A percentile compares a stretch with the other conserved stretches of the same genome.
Conservation (phyloP, 2,797 vertebrate species). For the Betta splendens region DNA sequence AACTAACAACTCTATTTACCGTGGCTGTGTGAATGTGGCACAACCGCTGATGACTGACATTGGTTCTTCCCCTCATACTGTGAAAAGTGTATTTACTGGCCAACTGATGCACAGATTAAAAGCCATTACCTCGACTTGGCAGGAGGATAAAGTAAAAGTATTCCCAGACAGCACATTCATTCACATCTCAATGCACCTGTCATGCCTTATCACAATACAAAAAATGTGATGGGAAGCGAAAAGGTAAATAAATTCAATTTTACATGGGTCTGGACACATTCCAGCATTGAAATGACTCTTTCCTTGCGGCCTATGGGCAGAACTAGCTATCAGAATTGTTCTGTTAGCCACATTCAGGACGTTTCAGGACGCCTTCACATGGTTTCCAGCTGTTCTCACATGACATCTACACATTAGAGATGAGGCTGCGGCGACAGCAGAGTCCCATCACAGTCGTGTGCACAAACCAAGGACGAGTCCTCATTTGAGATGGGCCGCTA, state of each 20-base stretch:
- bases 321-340: not conserved
- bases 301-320: not conserved
- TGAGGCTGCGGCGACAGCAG: constrained; percentile 52
- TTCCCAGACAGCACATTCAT: constrained; percentile 41
- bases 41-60: constrained; percentile 25
- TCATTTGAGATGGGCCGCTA: constrained; percentile 54
- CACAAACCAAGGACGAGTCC: constrained; percentile 53
- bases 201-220: constrained; percentile 13
- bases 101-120: constrained; percentile 70
- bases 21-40: constrained; percentile 16
- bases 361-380: not conserved
- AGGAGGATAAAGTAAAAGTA: constrained; percentile 52
- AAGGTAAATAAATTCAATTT: constrained; percentile 33
- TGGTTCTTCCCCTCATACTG: constrained; percentile 37
- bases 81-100: constrained; percentile 56
- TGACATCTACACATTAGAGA: constrained; percentile 60
- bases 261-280: constrained; percentile 5
- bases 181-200: constrained; percentile 50
- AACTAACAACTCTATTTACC: constrained; percentile 1
- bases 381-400: constrained; percentile 67
- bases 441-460: constrained; percentile 35
- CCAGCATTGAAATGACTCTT: constrained; percentile 9
- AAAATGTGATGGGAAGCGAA: constrained; percentile 36
- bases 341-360: not conserved
- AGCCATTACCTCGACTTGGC: constrained; percentile 61